Evolutionary conservation across 2,888 invertebrate species (phyloP).

Genomic region (Lithophane ornitopus): DNA sequence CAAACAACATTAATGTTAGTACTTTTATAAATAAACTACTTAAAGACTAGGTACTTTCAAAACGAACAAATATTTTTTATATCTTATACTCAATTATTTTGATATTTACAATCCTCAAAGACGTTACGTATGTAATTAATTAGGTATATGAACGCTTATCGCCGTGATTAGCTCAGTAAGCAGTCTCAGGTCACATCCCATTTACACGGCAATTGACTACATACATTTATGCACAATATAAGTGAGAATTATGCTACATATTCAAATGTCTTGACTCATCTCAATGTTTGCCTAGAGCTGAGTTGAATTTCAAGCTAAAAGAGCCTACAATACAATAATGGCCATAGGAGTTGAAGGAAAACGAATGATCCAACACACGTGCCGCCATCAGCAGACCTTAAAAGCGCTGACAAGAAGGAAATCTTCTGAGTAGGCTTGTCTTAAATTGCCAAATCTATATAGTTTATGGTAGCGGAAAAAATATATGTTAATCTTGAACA

Average conservation of each 20-base stretch:
- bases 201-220: not conserved
- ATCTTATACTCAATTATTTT: not conserved
- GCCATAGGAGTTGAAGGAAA: not conserved
- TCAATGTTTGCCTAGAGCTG: not conserved
- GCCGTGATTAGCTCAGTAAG: not conserved
- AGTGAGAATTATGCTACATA: not conserved
- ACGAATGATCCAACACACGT: not conserved
- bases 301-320: not conserved
- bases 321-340: not conserved
- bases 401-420: no score
- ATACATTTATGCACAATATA: not conserved
- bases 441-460: no score
- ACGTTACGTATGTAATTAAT: conserved; percentile 26
- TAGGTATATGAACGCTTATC: conserved; percentile 18
- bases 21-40: conserved; percentile 22
- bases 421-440: no score
- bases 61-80: conserved; percentile 34
- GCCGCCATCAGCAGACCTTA: not conserved
- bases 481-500: no score
- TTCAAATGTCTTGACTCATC: no score
- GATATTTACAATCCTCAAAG: conserved; percentile 15
- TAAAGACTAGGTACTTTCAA: conserved; percentile 20
- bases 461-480: no score
- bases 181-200: not conserved
- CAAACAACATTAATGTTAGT: conserved; percentile 64